These are phyloP conservation scores for Strongylocentrotus purpuratus DNA, from an alignment of 35 echinoderm and acorn worm genomes.

Conservation along the genomic window DNA sequence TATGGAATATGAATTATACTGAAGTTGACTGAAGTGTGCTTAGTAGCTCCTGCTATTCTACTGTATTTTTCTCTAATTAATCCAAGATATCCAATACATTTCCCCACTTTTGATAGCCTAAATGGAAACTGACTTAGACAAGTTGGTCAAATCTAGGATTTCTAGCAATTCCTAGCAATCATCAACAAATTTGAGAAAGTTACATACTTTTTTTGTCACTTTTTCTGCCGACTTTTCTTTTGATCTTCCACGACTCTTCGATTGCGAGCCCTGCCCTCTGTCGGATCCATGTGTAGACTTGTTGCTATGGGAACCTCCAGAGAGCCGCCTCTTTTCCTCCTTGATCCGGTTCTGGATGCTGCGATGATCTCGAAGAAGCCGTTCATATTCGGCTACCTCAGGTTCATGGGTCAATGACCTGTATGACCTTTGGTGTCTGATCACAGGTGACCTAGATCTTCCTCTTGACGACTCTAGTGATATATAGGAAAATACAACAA, in stretches of 20 bases:
- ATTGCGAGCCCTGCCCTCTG: neutral
- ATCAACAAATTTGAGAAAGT: neutral
- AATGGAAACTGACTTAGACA: neutral
- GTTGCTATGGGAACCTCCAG: neutral
- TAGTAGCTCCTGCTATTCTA: too few relatives aligned
- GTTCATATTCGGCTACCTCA: neutral
- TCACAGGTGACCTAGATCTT: neutral
- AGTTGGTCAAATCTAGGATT: neutral
- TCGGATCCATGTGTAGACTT: neutral
- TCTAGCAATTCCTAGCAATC: neutral
- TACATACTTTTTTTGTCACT: neutral
- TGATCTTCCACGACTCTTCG: neutral
- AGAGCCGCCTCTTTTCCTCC: neutral
- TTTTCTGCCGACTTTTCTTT: neutral
- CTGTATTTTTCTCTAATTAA: too few relatives aligned
- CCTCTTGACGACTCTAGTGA: neutral
- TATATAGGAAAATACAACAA: neutral
- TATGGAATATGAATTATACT: neutral
- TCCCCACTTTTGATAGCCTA: neutral
- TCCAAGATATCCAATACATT: neutral
- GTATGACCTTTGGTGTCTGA: neutral
- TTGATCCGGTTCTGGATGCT: neutral
- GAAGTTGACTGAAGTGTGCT: neutral
- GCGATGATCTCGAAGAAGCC: conserved; percentile 8
- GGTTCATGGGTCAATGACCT: neutral